Base-by-base conservation (phyloP, 2,113 vertebrate species). In the Mola mola region DNA sequence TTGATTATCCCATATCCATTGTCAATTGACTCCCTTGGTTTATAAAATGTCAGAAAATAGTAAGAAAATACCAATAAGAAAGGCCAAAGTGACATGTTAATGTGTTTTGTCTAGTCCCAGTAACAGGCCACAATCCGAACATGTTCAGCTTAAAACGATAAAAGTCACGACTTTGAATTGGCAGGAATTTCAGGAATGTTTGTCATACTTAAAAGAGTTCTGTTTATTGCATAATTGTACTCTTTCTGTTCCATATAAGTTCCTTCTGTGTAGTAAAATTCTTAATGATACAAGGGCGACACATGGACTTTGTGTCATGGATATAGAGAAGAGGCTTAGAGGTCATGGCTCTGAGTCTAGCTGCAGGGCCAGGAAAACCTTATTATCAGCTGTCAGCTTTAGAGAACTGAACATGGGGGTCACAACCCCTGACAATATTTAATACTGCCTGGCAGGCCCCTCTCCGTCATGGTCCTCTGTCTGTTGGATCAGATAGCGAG, bases 391-490 rank as follows among this genome's bases (percentile, higher is more conserved):
- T 84, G 86, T 89, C 87, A 84, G 77, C 67, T 72, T 85, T 81
- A 71, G 80, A 85, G 87, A 81, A 87, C 52, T 43, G 81, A 91
- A 77, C 86, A 81, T 55, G 73, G 75, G 49, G 86, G 89, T 92
- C 89, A 71, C 46, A 75, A 78, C 86, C 83, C 84, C 88, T 84
- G 60, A 79, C 61, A 70, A 89, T 89, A 92, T 93, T 91, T 77
- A 81, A 86, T 88, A n/a, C 84, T 88, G 76, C 63, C 75, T 50
- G 83, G 80, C 81, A 89, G 88, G 11, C 33, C 88, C 85, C 77
- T 76, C 72, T 92, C 91, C 90, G 87, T 94, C 88, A 91, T 67
- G 80, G 71, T 86, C 41, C 72, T 82, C 87, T 91, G 81, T 92
- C 83, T 85, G 55, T 15, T 48, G 85, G 92, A 92, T 91, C 90